These are phyloP conservation scores for Cephonodes hylas DNA, from an alignment of 2,888 invertebrate genomes.

Conservation along the genomic window DNA sequence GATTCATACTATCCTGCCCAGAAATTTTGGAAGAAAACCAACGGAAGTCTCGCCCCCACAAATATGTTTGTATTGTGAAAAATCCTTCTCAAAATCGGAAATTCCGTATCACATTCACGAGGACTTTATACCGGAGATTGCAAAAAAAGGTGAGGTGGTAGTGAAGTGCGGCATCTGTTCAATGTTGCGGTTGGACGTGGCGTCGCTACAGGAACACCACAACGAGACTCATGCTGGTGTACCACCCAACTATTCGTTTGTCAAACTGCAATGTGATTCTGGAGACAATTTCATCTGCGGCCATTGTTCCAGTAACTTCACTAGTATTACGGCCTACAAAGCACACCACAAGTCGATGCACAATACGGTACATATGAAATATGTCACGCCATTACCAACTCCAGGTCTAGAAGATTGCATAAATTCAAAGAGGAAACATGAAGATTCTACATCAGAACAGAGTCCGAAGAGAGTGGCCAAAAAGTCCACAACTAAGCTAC, in stretches of 20 bases:
- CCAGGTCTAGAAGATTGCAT: constrained; percentile 21
- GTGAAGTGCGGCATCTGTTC: constrained; percentile 71
- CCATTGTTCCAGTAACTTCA: constrained; percentile 44
- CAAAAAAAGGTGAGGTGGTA: constrained; percentile 56
- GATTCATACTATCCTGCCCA: constrained; percentile 10
- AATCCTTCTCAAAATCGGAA: constrained; percentile 34
- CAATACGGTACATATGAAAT: constrained; percentile 31
- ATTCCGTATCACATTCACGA: constrained; percentile 44
- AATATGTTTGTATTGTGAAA: constrained; percentile 58
- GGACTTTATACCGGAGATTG: constrained; percentile 40
- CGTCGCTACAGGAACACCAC: constrained; percentile 59
- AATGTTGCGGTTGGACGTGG: constrained; percentile 46
- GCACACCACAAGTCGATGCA: constrained; percentile 46
- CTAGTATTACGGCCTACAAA: constrained; percentile 40
- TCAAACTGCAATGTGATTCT: constrained; percentile 38
- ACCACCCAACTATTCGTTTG: constrained; percentile 47
- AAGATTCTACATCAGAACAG: constrained; percentile 13
- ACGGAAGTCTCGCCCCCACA: constrained; percentile 19
- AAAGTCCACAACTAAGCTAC: constrained; percentile 62
- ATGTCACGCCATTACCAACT: constrained; percentile 24
- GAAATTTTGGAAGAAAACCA: neutral
- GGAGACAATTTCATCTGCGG: constrained; percentile 38
- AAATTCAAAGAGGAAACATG: constrained; percentile 23
- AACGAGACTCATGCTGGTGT: constrained; percentile 35
- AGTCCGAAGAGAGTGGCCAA: constrained; percentile 42